A percentile compares a stretch with the other conserved stretches of the same genome.
Evolutionary conservation across 2,113 vertebrate species (phyloP).

Genomic region (Archocentrus centrarchus): DNA sequence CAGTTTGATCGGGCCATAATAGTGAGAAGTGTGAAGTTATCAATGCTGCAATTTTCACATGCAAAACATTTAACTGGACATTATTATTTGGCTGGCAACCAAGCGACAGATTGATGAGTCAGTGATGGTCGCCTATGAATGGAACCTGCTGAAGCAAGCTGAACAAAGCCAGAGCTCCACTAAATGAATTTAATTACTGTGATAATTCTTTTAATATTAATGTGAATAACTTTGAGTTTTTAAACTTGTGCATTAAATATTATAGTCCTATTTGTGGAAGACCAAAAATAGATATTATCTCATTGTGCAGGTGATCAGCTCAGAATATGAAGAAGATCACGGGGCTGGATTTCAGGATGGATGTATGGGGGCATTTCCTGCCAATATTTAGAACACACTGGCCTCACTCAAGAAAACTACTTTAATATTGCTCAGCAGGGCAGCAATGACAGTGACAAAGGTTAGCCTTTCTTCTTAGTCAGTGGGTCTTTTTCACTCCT

Average conservation of each 20-base stretch:
- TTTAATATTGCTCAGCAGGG: not conserved
- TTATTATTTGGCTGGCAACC: not conserved
- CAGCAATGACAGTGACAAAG: not conserved
- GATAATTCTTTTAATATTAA: not conserved
- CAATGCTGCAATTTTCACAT: not conserved
- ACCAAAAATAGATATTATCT: not conserved
- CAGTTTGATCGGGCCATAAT: not conserved
- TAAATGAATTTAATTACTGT: not conserved
- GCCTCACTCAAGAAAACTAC: not conserved
- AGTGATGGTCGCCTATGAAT: not conserved
- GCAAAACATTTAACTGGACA: not conserved
- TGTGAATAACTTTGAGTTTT: not conserved
- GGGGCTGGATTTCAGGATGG: not conserved
- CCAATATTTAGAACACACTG: not conserved
- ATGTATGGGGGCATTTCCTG: not conserved
- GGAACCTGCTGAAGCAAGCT: not conserved
- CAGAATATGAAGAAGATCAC: not conserved
- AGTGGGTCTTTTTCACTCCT: too few species aligned
- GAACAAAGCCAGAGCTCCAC: not conserved
- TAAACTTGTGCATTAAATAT: not conserved
- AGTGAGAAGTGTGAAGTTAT: not conserved
- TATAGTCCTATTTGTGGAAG: not conserved
- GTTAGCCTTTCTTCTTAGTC: rapidly evolving
- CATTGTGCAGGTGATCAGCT: not conserved
- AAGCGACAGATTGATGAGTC: not conserved